Percentiles rank a stretch among this genome's conserved stretches.
Evolutionary conservation across 2,113 vertebrate species (phyloP).

Genomic region (Ctenomys sociabilis): DNA sequence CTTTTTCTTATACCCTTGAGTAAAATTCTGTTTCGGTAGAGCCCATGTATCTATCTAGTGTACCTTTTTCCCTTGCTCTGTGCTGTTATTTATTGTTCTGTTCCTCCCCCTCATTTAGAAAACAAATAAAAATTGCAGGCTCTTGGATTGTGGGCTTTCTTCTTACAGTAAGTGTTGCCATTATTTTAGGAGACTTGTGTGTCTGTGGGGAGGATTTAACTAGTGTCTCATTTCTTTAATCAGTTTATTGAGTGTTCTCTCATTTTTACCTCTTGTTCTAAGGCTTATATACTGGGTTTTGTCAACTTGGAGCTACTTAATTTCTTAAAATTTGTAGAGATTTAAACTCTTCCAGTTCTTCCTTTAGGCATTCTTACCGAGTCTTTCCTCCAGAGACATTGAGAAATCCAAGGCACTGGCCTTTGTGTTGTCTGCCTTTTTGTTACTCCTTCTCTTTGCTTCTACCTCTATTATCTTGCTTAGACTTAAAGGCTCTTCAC

Average conservation of each 20-base stretch:
- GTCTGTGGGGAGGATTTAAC: background rate
- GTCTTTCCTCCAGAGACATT: background rate
- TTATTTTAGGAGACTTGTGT: background rate
- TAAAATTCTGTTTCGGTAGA: background rate
- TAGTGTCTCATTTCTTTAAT: background rate
- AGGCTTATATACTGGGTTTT: background rate
- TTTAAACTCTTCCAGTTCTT: background rate
- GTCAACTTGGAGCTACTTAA: background rate
- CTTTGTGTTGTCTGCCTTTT: background rate
- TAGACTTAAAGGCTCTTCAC: slow-evolving; percentile 2
- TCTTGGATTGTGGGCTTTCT: background rate
- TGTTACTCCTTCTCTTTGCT: background rate
- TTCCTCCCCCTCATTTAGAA: background rate
- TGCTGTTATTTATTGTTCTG: background rate
- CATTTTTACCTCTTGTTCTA: background rate
- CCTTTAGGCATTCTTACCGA: background rate
- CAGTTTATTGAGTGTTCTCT: background rate
- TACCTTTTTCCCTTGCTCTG: background rate
- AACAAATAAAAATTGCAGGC: background rate
- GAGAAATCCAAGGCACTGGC: background rate
- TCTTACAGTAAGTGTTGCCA: background rate
- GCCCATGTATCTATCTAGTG: background rate
- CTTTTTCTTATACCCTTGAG: background rate
- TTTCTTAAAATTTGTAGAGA: background rate
- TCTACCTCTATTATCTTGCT: background rate